Conservation (phyloP, 1,140 invertebrate genomes). For the Leptoteleia sp. region DNA sequence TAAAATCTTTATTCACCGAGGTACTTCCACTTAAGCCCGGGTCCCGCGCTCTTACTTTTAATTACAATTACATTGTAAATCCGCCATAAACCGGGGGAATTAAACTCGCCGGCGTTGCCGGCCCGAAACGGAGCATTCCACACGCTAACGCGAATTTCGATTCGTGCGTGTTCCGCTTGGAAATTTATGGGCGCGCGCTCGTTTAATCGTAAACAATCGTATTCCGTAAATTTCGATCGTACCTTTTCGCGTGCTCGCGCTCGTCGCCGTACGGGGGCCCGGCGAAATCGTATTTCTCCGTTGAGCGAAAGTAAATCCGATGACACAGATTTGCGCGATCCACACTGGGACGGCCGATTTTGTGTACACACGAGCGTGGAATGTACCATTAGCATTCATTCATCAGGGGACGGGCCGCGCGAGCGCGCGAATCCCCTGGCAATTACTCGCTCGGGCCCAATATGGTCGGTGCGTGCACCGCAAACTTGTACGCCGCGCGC, state of each 20-base stretch:
- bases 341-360: conserved; percentile 44
- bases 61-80: background rate
- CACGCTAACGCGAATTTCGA: too few species aligned
- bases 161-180: too few species aligned
- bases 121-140: too few species aligned
- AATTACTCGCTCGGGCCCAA: conserved; percentile 65
- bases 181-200: too few species aligned
- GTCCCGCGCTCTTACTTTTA: too few species aligned
- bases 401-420: conserved; percentile 59
- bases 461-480: conserved; percentile 59
- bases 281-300: conserved; percentile 53
- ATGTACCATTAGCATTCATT: conserved; percentile 68
- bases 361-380: conserved; percentile 55
- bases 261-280: conserved; percentile 2
- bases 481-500: conserved; percentile 51
- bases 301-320: conserved; percentile 62
- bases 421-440: conserved; percentile 45
- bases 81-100: too few species aligned
- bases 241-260: conserved; percentile 2
- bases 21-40: too few species aligned
- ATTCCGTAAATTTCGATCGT: conserved; percentile 7
- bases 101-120: too few species aligned
- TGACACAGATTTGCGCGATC: conserved; percentile 58
- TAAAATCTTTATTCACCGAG: conserved; percentile 28
- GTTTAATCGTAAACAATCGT: conserved; percentile 4